Evolutionary conservation across 2,113 vertebrate species (phyloP).

Genomic region (Gavia stellata): DNA sequence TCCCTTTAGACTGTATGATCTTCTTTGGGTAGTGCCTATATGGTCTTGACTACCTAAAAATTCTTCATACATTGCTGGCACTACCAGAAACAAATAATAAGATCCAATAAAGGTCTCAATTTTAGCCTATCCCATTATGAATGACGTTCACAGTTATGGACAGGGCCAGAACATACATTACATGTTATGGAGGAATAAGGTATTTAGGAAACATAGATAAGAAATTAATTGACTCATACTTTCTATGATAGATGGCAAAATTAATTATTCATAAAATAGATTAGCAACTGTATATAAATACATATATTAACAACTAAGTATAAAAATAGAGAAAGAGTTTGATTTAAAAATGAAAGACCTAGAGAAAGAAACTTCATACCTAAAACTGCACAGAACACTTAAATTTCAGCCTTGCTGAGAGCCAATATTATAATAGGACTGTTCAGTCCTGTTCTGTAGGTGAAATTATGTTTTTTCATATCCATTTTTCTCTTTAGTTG

Average conservation of each 20-base stretch:
- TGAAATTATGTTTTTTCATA: background rate
- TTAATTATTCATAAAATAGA: background rate
- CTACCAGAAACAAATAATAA: background rate
- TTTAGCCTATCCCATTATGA: background rate
- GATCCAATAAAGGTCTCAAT: background rate
- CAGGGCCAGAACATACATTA: background rate
- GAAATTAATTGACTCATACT: background rate
- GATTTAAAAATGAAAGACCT: background rate
- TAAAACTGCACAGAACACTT: background rate
- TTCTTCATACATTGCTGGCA: background rate
- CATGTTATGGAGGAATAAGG: background rate
- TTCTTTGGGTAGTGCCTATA: background rate
- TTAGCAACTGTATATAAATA: background rate
- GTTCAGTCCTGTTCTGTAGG: background rate
- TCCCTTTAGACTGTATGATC: background rate
- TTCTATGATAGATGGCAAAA: background rate
- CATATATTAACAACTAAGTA: background rate
- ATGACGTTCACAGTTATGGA: background rate
- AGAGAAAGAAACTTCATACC: background rate
- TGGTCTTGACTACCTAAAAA: background rate
- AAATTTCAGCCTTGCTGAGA: background rate
- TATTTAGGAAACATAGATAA: background rate
- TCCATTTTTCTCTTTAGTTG: background rate
- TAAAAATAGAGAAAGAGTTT: background rate
- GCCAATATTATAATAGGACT: background rate